These are phyloP conservation scores for Yponomeuta cagnagella DNA, from an alignment of 2,888 invertebrate species.

Conservation along the genomic window DNA sequence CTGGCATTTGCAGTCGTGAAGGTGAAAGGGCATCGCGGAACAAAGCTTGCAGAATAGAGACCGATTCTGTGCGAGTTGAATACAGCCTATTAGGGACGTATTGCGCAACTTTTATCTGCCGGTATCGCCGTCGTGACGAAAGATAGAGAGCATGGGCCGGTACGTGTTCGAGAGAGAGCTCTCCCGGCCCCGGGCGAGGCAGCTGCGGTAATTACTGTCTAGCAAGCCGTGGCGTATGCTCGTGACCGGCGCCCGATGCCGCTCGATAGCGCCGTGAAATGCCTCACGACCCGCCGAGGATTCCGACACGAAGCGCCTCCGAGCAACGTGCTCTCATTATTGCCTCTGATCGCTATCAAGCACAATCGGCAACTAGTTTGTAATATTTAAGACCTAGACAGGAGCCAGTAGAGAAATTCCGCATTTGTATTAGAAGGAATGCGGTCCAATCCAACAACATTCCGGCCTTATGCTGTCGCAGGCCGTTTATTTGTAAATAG, in stretches of 20 bases:
- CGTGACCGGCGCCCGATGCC: constrained; percentile 51
- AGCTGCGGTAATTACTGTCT: constrained; percentile 54
- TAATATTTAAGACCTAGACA: neutral
- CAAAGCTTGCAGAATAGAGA: constrained; percentile 2
- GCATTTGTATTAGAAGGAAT: constrained; percentile 62
- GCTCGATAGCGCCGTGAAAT: constrained; percentile 67
- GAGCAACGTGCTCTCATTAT: constrained; percentile 7
- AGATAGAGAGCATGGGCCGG: constrained; percentile 12
- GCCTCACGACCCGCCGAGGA: constrained; percentile 61
- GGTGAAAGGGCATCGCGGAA: constrained; percentile 30
- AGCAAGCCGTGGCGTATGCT: constrained; percentile 43
- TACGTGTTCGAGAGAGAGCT: constrained; percentile 32
- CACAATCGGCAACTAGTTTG: neutral
- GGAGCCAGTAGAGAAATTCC: constrained; percentile 35
- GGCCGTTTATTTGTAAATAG: constrained; percentile 63
- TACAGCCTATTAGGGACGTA: neutral
- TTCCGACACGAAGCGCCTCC: constrained; percentile 54
- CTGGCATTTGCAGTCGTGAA: constrained; percentile 39
- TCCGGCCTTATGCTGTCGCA: constrained; percentile 45
- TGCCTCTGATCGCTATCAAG: neutral
- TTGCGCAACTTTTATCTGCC: neutral
- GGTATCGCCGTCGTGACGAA: neutral
- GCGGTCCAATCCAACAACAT: constrained; percentile 63
- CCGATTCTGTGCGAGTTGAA: neutral
- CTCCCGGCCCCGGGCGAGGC: constrained; percentile 52